These are phyloP conservation scores for Gibbula magus DNA, from an alignment of 2,888 invertebrate genomes.

Conservation along the genomic window DNA sequence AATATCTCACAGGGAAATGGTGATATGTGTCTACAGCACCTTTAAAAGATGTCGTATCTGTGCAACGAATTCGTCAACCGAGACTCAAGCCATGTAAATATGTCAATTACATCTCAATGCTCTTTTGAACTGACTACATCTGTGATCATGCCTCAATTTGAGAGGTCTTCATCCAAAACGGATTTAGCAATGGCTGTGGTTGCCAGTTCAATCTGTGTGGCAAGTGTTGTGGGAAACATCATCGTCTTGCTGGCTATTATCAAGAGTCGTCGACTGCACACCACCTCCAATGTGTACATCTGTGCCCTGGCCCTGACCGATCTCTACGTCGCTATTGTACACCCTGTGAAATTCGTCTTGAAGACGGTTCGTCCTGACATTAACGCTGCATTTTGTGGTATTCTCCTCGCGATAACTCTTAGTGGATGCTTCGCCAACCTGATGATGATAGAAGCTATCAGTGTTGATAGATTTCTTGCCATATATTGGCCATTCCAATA, in stretches of 20 bases:
- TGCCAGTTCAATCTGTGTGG: neutral
- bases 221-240: neutral
- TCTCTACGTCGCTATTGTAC: neutral
- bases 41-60: no score
- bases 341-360: neutral
- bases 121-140: no score
- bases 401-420: neutral
- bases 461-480: neutral
- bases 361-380: neutral
- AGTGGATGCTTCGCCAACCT: neutral
- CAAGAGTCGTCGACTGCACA: neutral
- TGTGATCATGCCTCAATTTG: no score
- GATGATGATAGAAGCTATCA: neutral
- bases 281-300: neutral
- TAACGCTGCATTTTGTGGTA: neutral
- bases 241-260: neutral
- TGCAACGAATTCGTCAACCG: no score
- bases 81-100: no score
- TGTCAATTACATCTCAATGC: no score
- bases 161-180: no score
- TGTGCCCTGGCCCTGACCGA: neutral
- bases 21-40: no score
- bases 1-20: no score
- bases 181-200: neutral
- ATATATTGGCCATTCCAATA: slow-evolving; percentile 10